Conservation (phyloP, 2,113 vertebrate genomes). For the Psephotus haematonotus region DNA sequence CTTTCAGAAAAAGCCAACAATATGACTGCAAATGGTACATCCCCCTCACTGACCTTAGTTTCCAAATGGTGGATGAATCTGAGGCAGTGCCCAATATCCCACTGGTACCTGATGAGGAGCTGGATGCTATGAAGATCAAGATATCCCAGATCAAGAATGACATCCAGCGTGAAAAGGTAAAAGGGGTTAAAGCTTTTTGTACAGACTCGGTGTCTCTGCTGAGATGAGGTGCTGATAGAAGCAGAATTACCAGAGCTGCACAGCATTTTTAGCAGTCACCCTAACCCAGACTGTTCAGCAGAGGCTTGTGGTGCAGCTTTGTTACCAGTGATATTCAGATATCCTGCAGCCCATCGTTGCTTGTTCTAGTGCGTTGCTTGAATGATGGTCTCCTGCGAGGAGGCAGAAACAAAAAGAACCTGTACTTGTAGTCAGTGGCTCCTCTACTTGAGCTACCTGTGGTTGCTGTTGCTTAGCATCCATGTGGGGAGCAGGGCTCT, state of each 20-base stretch:
- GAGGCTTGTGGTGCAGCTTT: background rate
- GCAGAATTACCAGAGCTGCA: background rate
- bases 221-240: background rate
- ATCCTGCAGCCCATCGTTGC: background rate
- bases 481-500: background rate
- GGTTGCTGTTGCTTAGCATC: background rate
- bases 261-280: background rate
- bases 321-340: background rate
- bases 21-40: constrained; percentile 98
- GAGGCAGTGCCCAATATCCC: constrained; percentile 86
- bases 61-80: constrained; percentile 90
- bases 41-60: constrained; percentile 89
- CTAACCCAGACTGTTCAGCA: background rate
- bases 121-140: constrained; percentile 94
- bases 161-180: constrained; percentile 92
- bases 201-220: background rate
- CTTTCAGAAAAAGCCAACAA: constrained; percentile 88
- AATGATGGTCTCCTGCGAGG: background rate
- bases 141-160: constrained; percentile 95
- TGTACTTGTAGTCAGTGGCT: background rate
- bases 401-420: background rate
- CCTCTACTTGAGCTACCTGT: background rate
- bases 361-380: background rate
- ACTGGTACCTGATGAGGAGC: constrained; percentile 89
- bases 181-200: background rate